Conservation (phyloP, 1,140 invertebrate genomes). For the Pogonognathellus flavescens region DNA sequence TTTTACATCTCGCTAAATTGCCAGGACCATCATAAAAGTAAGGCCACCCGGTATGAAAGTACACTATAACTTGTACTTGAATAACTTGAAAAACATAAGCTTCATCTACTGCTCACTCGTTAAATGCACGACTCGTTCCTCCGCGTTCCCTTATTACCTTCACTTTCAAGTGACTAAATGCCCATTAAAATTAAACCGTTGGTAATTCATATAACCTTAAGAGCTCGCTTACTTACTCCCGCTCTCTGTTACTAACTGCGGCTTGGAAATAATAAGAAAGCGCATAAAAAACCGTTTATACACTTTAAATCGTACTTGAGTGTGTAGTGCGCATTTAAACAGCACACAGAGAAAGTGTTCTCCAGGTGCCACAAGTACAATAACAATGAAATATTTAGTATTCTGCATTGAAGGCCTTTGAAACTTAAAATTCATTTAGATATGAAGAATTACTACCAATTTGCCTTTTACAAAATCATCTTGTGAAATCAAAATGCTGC, state of each 20-base stretch:
- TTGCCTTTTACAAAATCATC: not conserved
- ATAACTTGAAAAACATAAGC: not conserved
- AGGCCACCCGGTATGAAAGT: slow-evolving; percentile 39
- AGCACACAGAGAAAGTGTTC: too few relatives aligned
- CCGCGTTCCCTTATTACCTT: slow-evolving; percentile 9
- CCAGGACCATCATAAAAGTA: slow-evolving; percentile 6
- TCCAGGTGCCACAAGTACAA: too few relatives aligned
- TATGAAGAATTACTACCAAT: not conserved
- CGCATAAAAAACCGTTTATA: too few relatives aligned
- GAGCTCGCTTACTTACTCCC: too few relatives aligned
- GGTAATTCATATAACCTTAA: not conserved
- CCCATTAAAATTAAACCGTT: slow-evolving; percentile 36
- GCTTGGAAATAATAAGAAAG: too few relatives aligned
- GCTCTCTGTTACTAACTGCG: too few relatives aligned
- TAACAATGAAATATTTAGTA: too few relatives aligned
- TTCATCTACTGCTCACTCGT: slow-evolving; percentile 12
- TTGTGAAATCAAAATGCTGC: not conserved
- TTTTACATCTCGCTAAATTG: slow-evolving; percentile 34
- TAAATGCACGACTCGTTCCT: slow-evolving; percentile 25
- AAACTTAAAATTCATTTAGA: not conserved
- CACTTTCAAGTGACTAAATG: slow-evolving; percentile 39
- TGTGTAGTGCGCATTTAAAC: too few relatives aligned
- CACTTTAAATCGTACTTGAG: too few relatives aligned
- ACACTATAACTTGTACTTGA: not conserved
- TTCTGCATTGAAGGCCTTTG: not conserved